These are phyloP conservation scores for Lepisosteus osseus DNA, from an alignment of 2,113 vertebrate species.

Conservation along the genomic window DNA sequence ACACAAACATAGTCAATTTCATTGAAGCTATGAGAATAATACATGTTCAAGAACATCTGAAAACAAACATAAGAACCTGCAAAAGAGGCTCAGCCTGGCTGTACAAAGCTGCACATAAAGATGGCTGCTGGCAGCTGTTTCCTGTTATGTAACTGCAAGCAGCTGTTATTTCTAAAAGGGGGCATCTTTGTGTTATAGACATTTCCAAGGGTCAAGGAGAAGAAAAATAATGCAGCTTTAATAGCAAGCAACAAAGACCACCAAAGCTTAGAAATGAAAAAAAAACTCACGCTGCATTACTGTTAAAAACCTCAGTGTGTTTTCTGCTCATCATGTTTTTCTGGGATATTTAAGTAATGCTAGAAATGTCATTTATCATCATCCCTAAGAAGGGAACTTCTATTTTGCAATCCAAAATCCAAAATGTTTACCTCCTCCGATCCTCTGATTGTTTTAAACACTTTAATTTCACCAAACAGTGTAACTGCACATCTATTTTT, in stretches of 20 bases:
- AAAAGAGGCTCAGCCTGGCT: constrained; percentile 46
- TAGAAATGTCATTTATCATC: too few relatives aligned
- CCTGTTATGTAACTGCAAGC: constrained; percentile 72
- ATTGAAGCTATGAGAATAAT: constrained; percentile 30
- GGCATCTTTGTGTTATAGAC: constrained; percentile 63
- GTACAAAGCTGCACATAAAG: constrained; percentile 45
- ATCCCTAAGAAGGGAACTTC: too few relatives aligned
- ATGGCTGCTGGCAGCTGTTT: constrained; percentile 71
- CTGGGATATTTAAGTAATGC: too few relatives aligned
- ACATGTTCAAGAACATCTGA: constrained; percentile 34
- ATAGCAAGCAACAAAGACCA: constrained; percentile 68
- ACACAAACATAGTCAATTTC: not conserved
- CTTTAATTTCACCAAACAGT: too few relatives aligned
- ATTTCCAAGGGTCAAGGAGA: constrained; percentile 68
- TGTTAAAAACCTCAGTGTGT: too few relatives aligned
- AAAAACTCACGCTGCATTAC: too few relatives aligned
- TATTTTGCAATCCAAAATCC: too few relatives aligned
- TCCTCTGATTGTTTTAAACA: too few relatives aligned
- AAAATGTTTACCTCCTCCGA: too few relatives aligned
- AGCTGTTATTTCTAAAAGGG: constrained; percentile 68
- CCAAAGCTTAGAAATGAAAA: constrained; percentile 48
- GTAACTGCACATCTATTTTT: too few relatives aligned
- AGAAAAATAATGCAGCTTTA: constrained; percentile 75
- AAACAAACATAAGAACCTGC: constrained; percentile 61
- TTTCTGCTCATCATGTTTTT: too few relatives aligned